phyloP scores from a whole-genome alignment of 2,888 invertebrate genomes.

The Oxystoma pomonae region DNA sequence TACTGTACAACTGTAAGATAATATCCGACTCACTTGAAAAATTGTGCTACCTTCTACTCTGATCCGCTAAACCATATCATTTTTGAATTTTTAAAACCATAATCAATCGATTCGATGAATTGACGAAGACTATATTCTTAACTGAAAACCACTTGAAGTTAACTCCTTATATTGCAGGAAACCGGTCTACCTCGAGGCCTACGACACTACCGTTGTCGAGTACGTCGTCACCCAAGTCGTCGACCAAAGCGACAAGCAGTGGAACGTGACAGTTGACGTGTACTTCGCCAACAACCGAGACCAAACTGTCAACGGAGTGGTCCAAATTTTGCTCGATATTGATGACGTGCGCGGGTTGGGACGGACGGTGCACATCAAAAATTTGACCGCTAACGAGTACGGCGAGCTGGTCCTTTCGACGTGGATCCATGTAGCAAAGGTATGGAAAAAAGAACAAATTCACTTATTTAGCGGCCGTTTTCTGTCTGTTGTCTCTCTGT shows the following conservation, averaged over 20 bases:
- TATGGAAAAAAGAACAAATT: conserved; percentile 19
- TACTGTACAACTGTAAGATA: too few species aligned
- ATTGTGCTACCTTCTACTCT: too few species aligned
- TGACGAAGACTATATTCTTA: too few species aligned
- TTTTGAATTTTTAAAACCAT: too few species aligned
- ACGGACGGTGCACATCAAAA: not conserved
- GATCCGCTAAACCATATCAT: too few species aligned
- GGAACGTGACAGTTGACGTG: conserved; percentile 48
- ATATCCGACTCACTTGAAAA: too few species aligned
- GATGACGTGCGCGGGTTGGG: not conserved
- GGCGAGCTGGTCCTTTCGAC: conserved; percentile 38
- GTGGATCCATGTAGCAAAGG: conserved; percentile 26
- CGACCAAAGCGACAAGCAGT: conserved; percentile 37
- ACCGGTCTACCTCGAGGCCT: conserved; percentile 61
- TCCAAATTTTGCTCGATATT: conserved; percentile 17
- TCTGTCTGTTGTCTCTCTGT: too few species aligned
- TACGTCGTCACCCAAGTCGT: conserved; percentile 52
- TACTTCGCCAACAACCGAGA: conserved; percentile 41
- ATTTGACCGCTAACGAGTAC: conserved; percentile 21
- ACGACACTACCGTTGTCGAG: conserved; percentile 59
- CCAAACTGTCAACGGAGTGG: conserved; percentile 27
- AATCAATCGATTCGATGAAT: too few species aligned
- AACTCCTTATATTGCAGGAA: too few species aligned
- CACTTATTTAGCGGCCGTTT: too few species aligned
- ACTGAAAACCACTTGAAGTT: too few species aligned